Percentiles rank a stretch among this genome's conserved stretches.
Conservation (phyloP, 2,888 invertebrate genomes). For the Drosophila quinaria region DNA sequence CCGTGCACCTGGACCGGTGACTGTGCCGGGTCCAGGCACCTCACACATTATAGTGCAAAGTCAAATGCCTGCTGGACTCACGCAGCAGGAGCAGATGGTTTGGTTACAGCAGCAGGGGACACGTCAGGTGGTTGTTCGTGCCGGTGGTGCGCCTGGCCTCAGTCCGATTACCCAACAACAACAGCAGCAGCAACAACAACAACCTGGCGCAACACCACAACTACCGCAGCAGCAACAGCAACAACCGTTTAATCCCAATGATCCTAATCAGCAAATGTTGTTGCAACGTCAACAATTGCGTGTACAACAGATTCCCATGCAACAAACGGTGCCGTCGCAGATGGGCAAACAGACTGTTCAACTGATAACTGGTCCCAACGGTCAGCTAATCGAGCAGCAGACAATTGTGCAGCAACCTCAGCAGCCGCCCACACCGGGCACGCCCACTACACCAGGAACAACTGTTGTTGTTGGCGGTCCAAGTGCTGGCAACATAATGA, state of each 20-base stretch:
- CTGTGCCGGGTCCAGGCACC: conserved; percentile 68
- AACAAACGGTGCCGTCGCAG: conserved; percentile 71
- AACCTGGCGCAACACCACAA: conserved; percentile 54
- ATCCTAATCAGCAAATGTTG: conserved; percentile 84
- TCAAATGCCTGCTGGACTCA: conserved; percentile 89
- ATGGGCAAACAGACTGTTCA: conserved; percentile 82
- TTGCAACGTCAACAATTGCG: conserved; percentile 83
- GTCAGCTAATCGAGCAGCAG: conserved; percentile 77
- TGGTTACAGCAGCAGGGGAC: conserved; percentile 90
- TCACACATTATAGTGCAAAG: conserved; percentile 90
- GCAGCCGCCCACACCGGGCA: conserved; percentile 54
- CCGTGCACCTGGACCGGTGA: conserved; percentile 85
- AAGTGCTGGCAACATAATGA: conserved; percentile 67
- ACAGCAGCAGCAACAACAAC: conserved; percentile 63
- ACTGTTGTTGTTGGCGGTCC: conserved; percentile 49
- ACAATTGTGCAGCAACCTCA: conserved; percentile 69
- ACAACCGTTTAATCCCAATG: conserved; percentile 81
- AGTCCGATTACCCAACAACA: conserved; percentile 81
- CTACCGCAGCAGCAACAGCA: conserved; percentile 63
- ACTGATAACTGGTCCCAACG: conserved; percentile 76
- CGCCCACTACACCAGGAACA: conserved; percentile 63
- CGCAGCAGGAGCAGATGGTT: conserved; percentile 89
- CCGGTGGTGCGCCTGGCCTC: conserved; percentile 83
- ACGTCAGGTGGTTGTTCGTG: conserved; percentile 87
- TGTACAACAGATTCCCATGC: conserved; percentile 83